phyloP scores from a whole-genome alignment of 2,113 vertebrate genomes.

The Anhinga anhinga region DNA sequence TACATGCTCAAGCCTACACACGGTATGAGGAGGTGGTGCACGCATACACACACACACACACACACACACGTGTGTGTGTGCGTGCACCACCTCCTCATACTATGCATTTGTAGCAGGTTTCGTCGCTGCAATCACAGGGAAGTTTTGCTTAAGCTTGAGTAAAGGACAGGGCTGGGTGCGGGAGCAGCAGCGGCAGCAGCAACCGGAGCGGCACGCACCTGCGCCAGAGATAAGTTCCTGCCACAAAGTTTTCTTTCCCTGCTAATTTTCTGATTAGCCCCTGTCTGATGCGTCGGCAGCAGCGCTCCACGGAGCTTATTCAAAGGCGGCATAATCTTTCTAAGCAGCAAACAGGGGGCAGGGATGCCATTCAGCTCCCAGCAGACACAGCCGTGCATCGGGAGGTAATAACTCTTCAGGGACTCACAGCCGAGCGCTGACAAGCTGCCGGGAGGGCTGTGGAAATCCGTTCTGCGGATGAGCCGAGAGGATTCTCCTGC shows the following conservation, averaged over 20 bases:
- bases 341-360: conserved; percentile 43
- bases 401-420: not conserved
- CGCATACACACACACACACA: accelerated
- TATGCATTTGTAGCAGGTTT: accelerated
- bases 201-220: not conserved
- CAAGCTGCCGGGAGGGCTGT: conserved; percentile 33
- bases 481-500: conserved; percentile 58
- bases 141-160: not conserved
- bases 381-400: not conserved
- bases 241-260: conserved; percentile 20
- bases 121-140: accelerated
- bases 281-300: conserved; percentile 26
- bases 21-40: too few relatives aligned
- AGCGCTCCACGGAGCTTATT: conserved; percentile 35
- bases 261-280: conserved; percentile 54
- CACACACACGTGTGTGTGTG: too few relatives aligned
- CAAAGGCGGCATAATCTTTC: conserved; percentile 44
- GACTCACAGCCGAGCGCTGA: not conserved
- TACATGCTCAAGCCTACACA: not conserved
- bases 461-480: conserved; percentile 54
- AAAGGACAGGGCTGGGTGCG: not conserved
- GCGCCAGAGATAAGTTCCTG: not conserved
- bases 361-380: not conserved
- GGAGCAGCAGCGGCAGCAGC: not conserved
- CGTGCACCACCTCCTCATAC: not conserved